Evolutionary conservation across 2,113 vertebrate genomes (phyloP).

Genomic region (Sarotherodon lohbergeri): DNA sequence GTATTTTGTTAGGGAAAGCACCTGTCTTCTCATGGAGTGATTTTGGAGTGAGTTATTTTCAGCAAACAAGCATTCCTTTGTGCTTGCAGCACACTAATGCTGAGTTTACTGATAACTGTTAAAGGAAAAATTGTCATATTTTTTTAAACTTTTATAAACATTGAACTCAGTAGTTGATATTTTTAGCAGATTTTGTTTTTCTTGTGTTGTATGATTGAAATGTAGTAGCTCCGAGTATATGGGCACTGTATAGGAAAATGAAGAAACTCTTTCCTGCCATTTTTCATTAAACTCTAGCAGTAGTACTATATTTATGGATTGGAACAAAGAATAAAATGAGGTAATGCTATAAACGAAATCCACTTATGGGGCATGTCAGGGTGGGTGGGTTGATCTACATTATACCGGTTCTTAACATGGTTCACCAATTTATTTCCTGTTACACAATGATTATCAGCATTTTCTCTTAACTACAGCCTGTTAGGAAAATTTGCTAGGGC

Average conservation of each 20-base stretch:
- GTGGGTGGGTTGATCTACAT: neutral
- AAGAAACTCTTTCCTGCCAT: neutral
- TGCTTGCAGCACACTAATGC: neutral
- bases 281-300: neutral
- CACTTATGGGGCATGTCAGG: neutral
- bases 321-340: neutral
- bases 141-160: neutral
- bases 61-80: neutral
- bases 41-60: slow-evolving; percentile 30
- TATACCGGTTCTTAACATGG: neutral
- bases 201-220: neutral
- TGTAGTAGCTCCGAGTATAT: neutral
- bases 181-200: neutral
- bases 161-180: neutral
- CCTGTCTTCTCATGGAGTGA: slow-evolving; percentile 32
- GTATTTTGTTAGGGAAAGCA: slow-evolving; percentile 23
- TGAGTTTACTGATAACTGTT: neutral
- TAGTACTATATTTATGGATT: neutral
- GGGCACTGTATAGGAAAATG: neutral
- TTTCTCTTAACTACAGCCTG: neutral
- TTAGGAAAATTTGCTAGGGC: neutral
- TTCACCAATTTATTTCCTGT: neutral
- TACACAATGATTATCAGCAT: neutral
- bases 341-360: neutral
- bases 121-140: neutral